A percentile compares a stretch with the other conserved stretches of the same genome.
These are phyloP conservation scores for Metaphire vulgaris DNA, from an alignment of 1,140 invertebrate genomes.

Conservation along the genomic window DNA sequence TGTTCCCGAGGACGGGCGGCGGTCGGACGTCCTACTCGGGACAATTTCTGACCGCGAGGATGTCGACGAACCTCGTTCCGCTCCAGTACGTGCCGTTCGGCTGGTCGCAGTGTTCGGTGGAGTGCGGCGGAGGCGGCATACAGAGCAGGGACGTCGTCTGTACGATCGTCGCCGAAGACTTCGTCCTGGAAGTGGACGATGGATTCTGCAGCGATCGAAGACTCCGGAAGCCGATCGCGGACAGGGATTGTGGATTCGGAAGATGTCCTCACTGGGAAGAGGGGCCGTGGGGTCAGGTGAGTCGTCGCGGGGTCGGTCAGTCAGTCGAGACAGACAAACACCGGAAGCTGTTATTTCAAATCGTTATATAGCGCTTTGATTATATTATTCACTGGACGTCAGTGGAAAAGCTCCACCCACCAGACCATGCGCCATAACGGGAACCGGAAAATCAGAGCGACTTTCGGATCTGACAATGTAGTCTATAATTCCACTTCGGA, in stretches of 20 bases:
- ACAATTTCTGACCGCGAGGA: background rate
- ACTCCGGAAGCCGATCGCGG: constrained; percentile 58
- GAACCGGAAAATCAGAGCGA: too few species aligned
- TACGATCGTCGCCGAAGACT: constrained; percentile 60
- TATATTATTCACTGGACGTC: too few species aligned
- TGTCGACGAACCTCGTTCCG: background rate
- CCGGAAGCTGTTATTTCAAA: too few species aligned
- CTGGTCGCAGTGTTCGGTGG: constrained; percentile 64
- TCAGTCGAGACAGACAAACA: too few species aligned
- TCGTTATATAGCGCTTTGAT: too few species aligned
- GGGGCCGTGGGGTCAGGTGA: constrained; percentile 60
- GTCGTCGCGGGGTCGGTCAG: too few species aligned
- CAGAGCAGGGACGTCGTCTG: constrained; percentile 78
- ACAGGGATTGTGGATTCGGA: constrained; percentile 63
- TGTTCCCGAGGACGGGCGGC: background rate
- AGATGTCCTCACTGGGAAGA: constrained; percentile 67
- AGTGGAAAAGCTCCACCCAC: too few species aligned
- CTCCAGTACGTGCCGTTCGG: constrained; percentile 6
- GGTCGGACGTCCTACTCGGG: background rate
- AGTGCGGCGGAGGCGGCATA: constrained; percentile 65
- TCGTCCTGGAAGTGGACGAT: constrained; percentile 59
- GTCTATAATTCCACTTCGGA: too few species aligned
- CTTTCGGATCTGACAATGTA: too few species aligned
- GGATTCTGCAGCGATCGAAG: constrained; percentile 66
- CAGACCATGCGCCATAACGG: too few species aligned